A percentile compares a stretch with the other conserved stretches of the same genome.
Evolutionary conservation across 2,888 invertebrate species (phyloP).

Genomic region (Asteroscopus sphinx): DNA sequence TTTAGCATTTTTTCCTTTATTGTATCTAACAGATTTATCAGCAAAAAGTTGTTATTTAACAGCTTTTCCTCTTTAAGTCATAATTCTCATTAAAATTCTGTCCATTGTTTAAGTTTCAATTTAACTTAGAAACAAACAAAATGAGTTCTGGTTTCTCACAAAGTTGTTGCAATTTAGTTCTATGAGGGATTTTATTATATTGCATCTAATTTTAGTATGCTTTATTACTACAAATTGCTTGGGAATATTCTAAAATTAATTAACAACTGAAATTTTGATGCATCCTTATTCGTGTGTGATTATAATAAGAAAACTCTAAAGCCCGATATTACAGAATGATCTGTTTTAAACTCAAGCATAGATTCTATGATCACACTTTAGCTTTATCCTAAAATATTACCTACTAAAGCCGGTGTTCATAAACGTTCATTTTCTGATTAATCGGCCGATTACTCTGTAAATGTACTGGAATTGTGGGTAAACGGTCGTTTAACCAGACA

Average conservation of each 20-base stretch:
- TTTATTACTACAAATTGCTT: slow-evolving; percentile 22
- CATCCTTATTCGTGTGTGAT: neutral
- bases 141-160: slow-evolving; percentile 21
- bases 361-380: no score
- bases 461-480: no score
- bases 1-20: neutral
- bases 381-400: no score
- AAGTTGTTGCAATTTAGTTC: slow-evolving; percentile 1
- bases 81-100: slow-evolving; percentile 2
- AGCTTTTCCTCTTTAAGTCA: neutral
- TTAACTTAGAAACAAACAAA: slow-evolving; percentile 5
- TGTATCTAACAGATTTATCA: neutral
- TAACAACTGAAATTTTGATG: neutral
- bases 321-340: no score
- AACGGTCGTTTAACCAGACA: no score
- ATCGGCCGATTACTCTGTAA: no score
- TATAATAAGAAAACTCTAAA: no score
- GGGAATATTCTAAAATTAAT: slow-evolving; percentile 15
- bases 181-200: slow-evolving; percentile 6
- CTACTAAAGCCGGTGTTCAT: no score
- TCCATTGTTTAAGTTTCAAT: slow-evolving; percentile 19
- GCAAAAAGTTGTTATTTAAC: neutral
- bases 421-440: no score
- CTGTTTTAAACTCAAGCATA: no score
- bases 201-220: slow-evolving; percentile 10